phyloP scores from a whole-genome alignment of 2,888 invertebrate genomes.

The Nineta flava region DNA sequence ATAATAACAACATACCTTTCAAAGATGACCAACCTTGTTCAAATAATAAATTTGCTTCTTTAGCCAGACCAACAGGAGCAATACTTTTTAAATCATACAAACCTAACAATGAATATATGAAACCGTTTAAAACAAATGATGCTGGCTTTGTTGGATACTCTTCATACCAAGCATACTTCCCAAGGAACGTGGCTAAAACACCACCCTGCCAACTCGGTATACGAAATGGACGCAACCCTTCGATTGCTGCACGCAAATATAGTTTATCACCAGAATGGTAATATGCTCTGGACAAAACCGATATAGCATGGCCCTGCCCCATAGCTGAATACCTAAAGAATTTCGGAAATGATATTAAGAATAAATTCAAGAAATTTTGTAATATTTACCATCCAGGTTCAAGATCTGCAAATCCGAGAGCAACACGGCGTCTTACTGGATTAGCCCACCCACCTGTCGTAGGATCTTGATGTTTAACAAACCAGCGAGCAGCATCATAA shows the following conservation, averaged over 20 bases:
- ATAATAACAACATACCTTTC: constrained; percentile 73
- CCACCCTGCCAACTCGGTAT: constrained; percentile 61
- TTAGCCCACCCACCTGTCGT: constrained; percentile 87
- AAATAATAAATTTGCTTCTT: constrained; percentile 60
- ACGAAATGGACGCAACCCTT: constrained; percentile 65
- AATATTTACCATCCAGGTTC: constrained; percentile 61
- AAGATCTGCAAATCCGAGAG: constrained; percentile 58
- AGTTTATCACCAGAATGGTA: constrained; percentile 58
- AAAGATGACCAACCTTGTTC: constrained; percentile 75
- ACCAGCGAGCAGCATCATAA: constrained; percentile 86
- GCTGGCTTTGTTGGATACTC: constrained; percentile 95
- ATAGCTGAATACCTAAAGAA: constrained; percentile 75
- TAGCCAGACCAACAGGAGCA: constrained; percentile 46
- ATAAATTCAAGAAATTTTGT: neutral
- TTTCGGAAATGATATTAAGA: neutral
- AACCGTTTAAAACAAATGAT: constrained; percentile 93
- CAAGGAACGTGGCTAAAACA: constrained; percentile 71
- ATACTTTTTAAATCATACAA: constrained; percentile 85
- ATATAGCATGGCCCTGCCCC: constrained; percentile 96
- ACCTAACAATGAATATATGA: constrained; percentile 92
- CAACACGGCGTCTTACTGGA: constrained; percentile 60
- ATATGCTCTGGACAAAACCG: constrained; percentile 84
- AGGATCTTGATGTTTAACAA: constrained; percentile 68
- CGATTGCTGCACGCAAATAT: constrained; percentile 68
- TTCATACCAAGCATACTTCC: constrained; percentile 87